Percentiles rank a stretch among this genome's conserved stretches.
Conservation (phyloP, 2,113 vertebrate species). For the Corythornis madagascariensis region DNA sequence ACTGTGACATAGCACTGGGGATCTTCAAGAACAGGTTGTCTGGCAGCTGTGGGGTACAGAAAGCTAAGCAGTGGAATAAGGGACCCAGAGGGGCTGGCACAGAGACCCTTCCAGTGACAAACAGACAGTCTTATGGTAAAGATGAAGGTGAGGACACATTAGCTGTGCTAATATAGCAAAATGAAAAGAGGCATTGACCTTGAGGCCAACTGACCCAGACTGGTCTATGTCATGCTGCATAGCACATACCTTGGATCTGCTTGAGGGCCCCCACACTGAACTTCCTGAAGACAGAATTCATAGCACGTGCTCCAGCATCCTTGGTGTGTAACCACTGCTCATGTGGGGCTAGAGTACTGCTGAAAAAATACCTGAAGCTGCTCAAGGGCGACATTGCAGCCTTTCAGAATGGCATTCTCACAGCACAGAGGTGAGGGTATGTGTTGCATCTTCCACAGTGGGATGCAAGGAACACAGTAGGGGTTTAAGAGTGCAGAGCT, state of each 20-base stretch:
- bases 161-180: not conserved
- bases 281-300: not conserved
- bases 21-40: not conserved
- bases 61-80: not conserved
- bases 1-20: not conserved
- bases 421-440: not conserved
- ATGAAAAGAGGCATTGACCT: not conserved
- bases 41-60: not conserved
- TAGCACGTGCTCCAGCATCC: not conserved
- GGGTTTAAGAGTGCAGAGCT: not conserved
- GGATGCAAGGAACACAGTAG: not conserved
- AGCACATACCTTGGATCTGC: not conserved
- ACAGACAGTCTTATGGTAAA: not conserved
- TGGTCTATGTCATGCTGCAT: not conserved
- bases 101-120: not conserved
- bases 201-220: not conserved
- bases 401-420: not conserved
- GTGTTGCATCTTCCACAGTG: not conserved
- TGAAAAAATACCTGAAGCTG: not conserved
- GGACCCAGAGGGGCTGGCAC: accelerated
- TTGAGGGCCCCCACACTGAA: not conserved
- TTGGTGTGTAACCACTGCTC: not conserved
- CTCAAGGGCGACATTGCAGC: not conserved
- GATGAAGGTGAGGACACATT: not conserved
- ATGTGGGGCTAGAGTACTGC: not conserved